Evolutionary conservation across 2,113 vertebrate genomes (phyloP).

Genomic region (Takifugu flavidus): DNA sequence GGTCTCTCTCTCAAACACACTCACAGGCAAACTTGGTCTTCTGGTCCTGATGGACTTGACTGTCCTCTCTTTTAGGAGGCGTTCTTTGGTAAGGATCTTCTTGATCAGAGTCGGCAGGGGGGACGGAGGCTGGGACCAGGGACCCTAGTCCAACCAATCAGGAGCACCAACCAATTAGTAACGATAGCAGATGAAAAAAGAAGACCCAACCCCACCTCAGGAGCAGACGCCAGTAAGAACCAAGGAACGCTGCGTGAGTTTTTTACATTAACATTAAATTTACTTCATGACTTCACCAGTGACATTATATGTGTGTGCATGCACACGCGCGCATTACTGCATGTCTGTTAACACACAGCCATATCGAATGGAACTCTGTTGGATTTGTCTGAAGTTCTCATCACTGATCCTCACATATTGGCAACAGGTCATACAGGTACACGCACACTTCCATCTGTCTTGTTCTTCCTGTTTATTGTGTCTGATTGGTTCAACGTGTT

Average conservation of each 20-base stretch:
- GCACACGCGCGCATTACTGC: slow-evolving; percentile 6
- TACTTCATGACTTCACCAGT: slow-evolving; percentile 6
- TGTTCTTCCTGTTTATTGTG: too few species aligned
- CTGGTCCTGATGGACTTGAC: slow-evolving; percentile 8
- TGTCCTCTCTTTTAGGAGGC: slow-evolving; percentile 80
- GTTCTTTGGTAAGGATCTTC: slow-evolving; percentile 92
- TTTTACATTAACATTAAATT: not conserved
- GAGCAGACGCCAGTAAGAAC: slow-evolving; percentile 73
- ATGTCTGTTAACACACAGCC: slow-evolving; percentile 69
- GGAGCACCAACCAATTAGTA: not conserved
- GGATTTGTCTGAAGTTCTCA: slow-evolving; percentile 90
- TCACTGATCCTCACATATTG: slow-evolving; percentile 91
- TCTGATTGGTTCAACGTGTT: too few species aligned
- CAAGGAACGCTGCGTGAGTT: slow-evolving; percentile 79
- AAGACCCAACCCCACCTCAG: slow-evolving; percentile 66
- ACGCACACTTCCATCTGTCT: not conserved
- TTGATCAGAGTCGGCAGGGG: slow-evolving; percentile 84
- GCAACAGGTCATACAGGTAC: slow-evolving; percentile 63
- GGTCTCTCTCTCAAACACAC: slow-evolving; percentile 60
- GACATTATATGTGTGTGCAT: not conserved
- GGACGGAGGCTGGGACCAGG: slow-evolving; percentile 58
- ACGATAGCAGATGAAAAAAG: too few species aligned
- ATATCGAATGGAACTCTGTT: slow-evolving; percentile 82
- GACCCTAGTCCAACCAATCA: slow-evolving; percentile 10
- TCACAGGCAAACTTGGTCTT: not conserved